Base-by-base conservation (phyloP, 1,140 invertebrate species). In the Heterodera schachtii region DNA sequence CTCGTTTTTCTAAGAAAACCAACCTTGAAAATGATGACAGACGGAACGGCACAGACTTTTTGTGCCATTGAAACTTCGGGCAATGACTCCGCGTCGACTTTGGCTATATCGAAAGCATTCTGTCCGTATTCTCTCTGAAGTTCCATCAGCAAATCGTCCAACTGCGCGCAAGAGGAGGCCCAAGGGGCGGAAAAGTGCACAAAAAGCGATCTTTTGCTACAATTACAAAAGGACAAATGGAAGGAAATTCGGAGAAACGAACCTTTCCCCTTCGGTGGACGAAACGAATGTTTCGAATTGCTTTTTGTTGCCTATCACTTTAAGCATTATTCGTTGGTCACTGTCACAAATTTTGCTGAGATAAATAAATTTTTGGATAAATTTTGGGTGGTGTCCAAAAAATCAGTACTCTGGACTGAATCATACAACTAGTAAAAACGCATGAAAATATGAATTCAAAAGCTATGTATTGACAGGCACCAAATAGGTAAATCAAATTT, bases 11-110 rank as follows among this genome's bases (percentile, higher is more conserved):
- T n/a, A n/a, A n/a, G n/a, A n/a, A n/a, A n/a, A n/a, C 16, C 11
- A 8, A 87, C 86, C 81, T 85, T 89, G 70, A 89, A 88, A 43
- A 85, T 80, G 8, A 88, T 75, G 21, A 89, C 73, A 5, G 89
- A 87, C 11, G 87, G 87, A 5, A 82, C 89, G 67, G 87, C 85
- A 46, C 74, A 83, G 11, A 88, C 81, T 41, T 83, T 80, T 67
- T 81, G 67, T 57, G 81, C 79, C 13, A 79, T 43, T 5, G 89
- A 82, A 9, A 81, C 79, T 57, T 85, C 87, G 16, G 87, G 60
- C 49, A 89, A 44, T 41, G 73, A 84, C 75, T 88, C 87, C 13
- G 88, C 88, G 47, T 87, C 84, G 52, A 88, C 74, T 44, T 64
- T 75, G 43, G 81, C 86, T 11, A 81, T 74, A 11, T 84, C 75